These are phyloP conservation scores for Phalanger gymnotis DNA, from an alignment of 2,797 vertebrate species.

Conservation along the genomic window DNA sequence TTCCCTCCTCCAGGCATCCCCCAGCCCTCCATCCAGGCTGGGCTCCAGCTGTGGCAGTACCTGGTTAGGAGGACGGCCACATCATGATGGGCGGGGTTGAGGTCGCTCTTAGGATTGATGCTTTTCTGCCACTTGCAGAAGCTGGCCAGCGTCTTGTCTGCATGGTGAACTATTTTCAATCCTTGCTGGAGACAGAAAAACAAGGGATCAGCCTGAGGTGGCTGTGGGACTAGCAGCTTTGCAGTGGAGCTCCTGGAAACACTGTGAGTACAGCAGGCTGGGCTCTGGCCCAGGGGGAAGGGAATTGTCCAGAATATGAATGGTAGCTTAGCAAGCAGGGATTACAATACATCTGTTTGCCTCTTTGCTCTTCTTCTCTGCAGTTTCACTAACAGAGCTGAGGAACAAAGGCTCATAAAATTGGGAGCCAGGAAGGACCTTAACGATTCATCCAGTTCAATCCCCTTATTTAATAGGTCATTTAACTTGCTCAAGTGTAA, in stretches of 20 bases:
- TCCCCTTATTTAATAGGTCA: background rate
- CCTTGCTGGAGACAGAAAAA: constrained; percentile 89
- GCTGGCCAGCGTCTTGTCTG: constrained; percentile 94
- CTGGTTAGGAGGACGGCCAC: constrained; percentile 95
- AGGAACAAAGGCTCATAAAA: background rate
- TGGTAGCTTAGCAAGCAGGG: background rate
- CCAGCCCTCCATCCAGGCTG: background rate
- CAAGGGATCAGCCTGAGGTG: constrained; percentile 55
- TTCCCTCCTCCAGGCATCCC: background rate
- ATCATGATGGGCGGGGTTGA: constrained; percentile 96
- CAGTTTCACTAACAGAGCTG: background rate
- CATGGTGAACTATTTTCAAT: constrained; percentile 95
- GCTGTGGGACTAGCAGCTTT: background rate
- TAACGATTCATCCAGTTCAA: background rate
- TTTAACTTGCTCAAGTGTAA: background rate
- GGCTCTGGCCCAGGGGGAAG: background rate
- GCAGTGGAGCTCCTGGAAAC: background rate
- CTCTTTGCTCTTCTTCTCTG: background rate
- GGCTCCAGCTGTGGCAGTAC: constrained; percentile 74
- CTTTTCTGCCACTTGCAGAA: constrained; percentile 99
- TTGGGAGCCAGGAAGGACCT: background rate
- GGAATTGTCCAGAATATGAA: background rate
- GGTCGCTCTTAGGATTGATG: constrained; percentile 95
- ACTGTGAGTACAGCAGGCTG: background rate
- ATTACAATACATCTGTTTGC: background rate